These are phyloP conservation scores for Malacoctenus gilli DNA, from an alignment of 2,797 vertebrate species.

Conservation along the genomic window DNA sequence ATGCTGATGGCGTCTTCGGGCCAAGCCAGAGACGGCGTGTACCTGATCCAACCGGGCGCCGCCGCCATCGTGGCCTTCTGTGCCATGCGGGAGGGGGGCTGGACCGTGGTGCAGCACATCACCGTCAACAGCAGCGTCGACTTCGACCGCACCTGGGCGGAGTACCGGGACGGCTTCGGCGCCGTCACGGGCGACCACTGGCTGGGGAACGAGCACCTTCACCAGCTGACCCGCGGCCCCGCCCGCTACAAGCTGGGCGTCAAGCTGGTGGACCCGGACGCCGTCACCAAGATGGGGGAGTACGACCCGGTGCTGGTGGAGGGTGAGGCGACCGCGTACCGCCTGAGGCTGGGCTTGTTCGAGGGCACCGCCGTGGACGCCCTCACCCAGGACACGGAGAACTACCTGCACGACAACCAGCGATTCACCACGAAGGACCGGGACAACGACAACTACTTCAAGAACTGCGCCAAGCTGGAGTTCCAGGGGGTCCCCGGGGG, in stretches of 20 bases:
- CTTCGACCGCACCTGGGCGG: constrained; percentile 86
- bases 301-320: constrained; percentile 86
- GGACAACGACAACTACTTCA: constrained; percentile 89
- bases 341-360: constrained; percentile 85
- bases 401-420: constrained; percentile 91
- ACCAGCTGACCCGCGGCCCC: constrained; percentile 80
- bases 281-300: constrained; percentile 80
- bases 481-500: constrained; percentile 83
- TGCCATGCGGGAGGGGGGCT: constrained; percentile 89
- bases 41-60: constrained; percentile 84
- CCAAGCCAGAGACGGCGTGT: constrained; percentile 83
- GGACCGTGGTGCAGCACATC: constrained; percentile 90
- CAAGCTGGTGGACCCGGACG: constrained; percentile 84
- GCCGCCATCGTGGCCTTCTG: constrained; percentile 82
- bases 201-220: constrained; percentile 88
- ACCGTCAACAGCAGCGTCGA: constrained; percentile 85
- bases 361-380: constrained; percentile 85
- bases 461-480: constrained; percentile 87
- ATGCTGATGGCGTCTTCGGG: constrained; percentile 84
- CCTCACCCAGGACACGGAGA: constrained; percentile 86
- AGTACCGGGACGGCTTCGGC: constrained; percentile 87
- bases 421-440: constrained; percentile 88
- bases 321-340: constrained; percentile 80
- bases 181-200: constrained; percentile 83
- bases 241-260: constrained; percentile 81